phyloP scores from a whole-genome alignment of 2,113 vertebrate genomes.

The Acrocephalus kingi region DNA sequence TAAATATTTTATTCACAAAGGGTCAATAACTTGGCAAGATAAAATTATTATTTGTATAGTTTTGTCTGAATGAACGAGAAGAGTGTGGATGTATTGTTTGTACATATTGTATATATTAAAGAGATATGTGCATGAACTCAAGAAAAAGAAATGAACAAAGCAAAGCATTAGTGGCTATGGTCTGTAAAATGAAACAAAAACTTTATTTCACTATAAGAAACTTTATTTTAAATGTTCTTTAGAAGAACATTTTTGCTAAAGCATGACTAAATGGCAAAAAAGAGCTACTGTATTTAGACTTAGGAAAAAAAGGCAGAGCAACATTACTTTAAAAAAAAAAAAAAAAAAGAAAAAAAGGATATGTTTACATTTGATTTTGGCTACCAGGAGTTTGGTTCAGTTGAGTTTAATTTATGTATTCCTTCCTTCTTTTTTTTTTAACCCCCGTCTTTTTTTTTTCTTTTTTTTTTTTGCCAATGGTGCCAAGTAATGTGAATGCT shows the following conservation, averaged over 20 bases:
- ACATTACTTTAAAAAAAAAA: conserved; percentile 81
- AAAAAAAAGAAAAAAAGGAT: conserved; percentile 76
- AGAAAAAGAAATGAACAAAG: conserved; percentile 91
- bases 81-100: conserved; percentile 99
- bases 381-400: conserved; percentile 90
- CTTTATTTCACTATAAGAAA: conserved; percentile 99
- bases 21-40: conserved; percentile 96
- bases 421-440: conserved; percentile 14
- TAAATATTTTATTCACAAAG: conserved; percentile 99
- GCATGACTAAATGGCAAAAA: conserved; percentile 98
- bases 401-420: conserved; percentile 70
- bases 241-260: conserved; percentile 99
- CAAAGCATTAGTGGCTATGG: conserved; percentile 99
- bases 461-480: conserved; percentile 94
- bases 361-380: conserved; percentile 94
- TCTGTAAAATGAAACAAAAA: conserved; percentile 98
- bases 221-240: conserved; percentile 99
- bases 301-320: conserved; percentile 96
- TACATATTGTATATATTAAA: conserved; percentile 99
- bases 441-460: conserved; percentile 64
- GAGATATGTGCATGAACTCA: conserved; percentile 99
- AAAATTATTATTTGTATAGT: conserved; percentile 99
- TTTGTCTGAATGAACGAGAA: conserved; percentile 96
- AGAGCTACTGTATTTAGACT: conserved; percentile 97
- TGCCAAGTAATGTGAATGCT: conserved; percentile 99